Evolutionary conservation across 2,797 vertebrate genomes (phyloP).

Genomic region (Florisuga fusca): DNA sequence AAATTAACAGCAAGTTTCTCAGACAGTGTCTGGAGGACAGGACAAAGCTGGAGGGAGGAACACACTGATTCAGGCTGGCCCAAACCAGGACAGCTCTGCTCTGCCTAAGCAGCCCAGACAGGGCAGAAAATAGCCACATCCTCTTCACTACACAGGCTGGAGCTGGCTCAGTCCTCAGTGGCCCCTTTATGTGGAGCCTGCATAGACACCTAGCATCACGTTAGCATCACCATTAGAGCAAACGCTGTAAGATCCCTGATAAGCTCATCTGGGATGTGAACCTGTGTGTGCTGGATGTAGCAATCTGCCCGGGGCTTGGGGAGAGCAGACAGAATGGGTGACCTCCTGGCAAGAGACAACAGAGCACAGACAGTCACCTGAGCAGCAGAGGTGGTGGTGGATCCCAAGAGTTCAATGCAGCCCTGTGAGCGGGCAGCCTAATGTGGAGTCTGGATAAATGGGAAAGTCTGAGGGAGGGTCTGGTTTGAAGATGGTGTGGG

Average conservation of each 20-base stretch:
- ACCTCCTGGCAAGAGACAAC: not conserved
- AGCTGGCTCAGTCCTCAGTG: not conserved
- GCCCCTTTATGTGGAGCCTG: not conserved
- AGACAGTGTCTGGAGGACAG: too few relatives aligned
- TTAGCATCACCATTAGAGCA: not conserved
- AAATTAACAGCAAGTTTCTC: too few relatives aligned
- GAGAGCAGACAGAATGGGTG: not conserved
- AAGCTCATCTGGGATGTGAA: not conserved
- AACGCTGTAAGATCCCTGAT: not conserved
- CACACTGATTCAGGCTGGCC: too few relatives aligned
- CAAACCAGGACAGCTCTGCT: too few relatives aligned
- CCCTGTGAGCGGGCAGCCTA: not conserved
- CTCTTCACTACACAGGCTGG: not conserved
- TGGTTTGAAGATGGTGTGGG: fast-evolving
- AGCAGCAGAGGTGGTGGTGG: not conserved
- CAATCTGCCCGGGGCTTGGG: not conserved
- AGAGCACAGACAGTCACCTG: not conserved
- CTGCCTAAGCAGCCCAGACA: not conserved
- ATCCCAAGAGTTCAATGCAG: fast-evolving
- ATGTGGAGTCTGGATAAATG: not conserved
- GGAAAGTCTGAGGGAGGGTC: not conserved
- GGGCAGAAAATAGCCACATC: not conserved
- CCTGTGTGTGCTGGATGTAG: not conserved
- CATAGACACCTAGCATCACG: fast-evolving
- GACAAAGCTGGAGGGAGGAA: too few relatives aligned